These are phyloP conservation scores for Gyps fulvus DNA, from an alignment of 2,113 vertebrate genomes.

Conservation along the genomic window DNA sequence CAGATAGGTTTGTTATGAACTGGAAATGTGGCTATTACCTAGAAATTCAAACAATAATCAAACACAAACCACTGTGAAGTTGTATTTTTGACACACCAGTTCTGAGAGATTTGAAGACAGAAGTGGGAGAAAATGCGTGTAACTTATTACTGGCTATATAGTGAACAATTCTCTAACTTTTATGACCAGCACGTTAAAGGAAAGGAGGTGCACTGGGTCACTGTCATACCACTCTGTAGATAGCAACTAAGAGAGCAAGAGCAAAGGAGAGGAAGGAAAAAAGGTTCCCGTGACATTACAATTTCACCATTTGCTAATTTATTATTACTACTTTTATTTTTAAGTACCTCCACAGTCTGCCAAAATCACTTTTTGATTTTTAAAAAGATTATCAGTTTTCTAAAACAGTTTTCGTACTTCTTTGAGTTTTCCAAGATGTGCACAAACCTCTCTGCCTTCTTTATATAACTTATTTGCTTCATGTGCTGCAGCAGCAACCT, in stretches of 20 bases:
- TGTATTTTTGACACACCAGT: not conserved
- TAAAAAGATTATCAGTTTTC: not conserved
- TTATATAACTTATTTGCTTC: slow-evolving; percentile 88
- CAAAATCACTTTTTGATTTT: not conserved
- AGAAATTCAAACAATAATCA: not conserved
- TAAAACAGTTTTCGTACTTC: not conserved
- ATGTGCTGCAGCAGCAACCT: slow-evolving; percentile 88
- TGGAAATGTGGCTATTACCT: not conserved
- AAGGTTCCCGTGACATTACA: not conserved
- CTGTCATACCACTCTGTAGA: not conserved
- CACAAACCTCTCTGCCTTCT: slow-evolving; percentile 90
- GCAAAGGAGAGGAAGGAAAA: not conserved
- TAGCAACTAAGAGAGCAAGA: not conserved
- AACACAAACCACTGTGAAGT: not conserved
- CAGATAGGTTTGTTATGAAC: not conserved
- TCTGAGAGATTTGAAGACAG: not conserved
- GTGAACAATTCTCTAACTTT: not conserved
- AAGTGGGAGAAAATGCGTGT: not conserved
- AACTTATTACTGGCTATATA: not conserved
- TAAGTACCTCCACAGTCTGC: not conserved
- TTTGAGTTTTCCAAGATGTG: not conserved
- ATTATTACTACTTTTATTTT: not conserved
- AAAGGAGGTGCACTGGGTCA: not conserved
- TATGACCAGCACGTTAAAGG: not conserved
- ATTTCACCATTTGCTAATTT: not conserved